Conservation (phyloP, 2,113 vertebrate genomes). For the Panurus biarmicus region DNA sequence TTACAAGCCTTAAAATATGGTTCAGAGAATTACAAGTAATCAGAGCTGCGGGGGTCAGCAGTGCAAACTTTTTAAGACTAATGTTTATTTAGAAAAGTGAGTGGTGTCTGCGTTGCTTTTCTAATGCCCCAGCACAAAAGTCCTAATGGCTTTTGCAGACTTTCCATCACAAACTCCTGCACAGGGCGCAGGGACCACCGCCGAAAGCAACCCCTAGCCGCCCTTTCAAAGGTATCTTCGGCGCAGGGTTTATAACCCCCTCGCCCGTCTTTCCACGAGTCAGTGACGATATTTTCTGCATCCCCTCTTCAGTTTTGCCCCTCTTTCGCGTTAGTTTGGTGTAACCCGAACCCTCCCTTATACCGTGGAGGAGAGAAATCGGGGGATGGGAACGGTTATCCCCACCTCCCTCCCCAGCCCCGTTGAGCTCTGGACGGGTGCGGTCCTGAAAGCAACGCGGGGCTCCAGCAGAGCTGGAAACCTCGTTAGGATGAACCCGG, state of each 20-base stretch:
- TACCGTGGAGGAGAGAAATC: not conserved
- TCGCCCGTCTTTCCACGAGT: not conserved
- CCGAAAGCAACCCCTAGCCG: not conserved
- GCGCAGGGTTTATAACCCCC: not conserved
- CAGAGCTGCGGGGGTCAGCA: constrained; percentile 85
- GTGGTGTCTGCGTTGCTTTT: constrained; percentile 86
- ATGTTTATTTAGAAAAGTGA: constrained; percentile 99
- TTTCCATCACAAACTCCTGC: constrained; percentile 47
- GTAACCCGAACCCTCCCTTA: not conserved
- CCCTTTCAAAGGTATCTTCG: not conserved
- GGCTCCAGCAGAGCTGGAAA: constrained; percentile 29
- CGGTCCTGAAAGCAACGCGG: not conserved
- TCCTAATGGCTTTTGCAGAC: constrained; percentile 90
- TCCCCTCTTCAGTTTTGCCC: not conserved
- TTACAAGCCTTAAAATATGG: constrained; percentile 59
- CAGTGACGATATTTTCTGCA: not conserved
- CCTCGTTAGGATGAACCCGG: constrained; percentile 24
- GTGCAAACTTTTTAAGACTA: constrained; percentile 99
- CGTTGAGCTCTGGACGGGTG: not conserved
- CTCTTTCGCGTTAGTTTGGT: not conserved
- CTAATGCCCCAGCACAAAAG: constrained; percentile 77
- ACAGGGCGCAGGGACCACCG: constrained; percentile 21
- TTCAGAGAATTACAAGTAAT: constrained; percentile 78
- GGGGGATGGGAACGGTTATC: not conserved
- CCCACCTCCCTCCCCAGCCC: not conserved